These are phyloP conservation scores for Heliconius hermathena DNA, from an alignment of 1,140 invertebrate species.

Conservation along the genomic window DNA sequence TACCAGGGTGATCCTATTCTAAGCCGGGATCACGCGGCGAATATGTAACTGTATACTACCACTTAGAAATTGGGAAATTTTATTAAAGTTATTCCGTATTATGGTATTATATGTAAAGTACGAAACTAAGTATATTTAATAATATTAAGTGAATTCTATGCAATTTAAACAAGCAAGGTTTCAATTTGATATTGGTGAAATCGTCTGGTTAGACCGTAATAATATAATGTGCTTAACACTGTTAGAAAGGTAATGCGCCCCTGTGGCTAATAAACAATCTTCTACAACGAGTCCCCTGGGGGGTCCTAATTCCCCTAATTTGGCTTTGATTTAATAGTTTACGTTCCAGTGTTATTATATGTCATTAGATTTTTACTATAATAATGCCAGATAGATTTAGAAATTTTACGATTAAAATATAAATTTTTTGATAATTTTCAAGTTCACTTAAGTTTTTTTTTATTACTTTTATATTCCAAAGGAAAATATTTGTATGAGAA, in stretches of 20 bases:
- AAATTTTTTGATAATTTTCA: neutral
- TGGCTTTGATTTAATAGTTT: neutral
- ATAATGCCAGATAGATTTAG: neutral
- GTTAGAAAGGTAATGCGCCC: neutral
- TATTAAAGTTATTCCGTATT: too few species aligned
- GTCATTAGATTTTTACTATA: neutral
- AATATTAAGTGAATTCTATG: too few species aligned
- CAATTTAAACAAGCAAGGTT: too few species aligned
- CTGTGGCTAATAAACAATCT: neutral
- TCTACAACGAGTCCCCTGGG: neutral
- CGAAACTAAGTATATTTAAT: too few species aligned
- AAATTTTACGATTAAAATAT: neutral
- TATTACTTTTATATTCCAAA: too few species aligned
- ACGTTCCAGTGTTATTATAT: neutral
- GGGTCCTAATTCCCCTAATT: neutral
- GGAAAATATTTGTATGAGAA: too few species aligned
- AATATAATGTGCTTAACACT: neutral
- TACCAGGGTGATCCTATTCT: too few species aligned
- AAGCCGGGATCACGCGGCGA: too few species aligned
- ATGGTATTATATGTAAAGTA: too few species aligned
- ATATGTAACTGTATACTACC: too few species aligned
- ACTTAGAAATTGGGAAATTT: too few species aligned
- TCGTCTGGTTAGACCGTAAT: neutral
- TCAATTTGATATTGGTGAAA: neutral
- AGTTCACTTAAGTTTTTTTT: too few species aligned